Evolutionary conservation across 2,797 vertebrate species (phyloP).

Genomic region (Acanthurus lineatus): DNA sequence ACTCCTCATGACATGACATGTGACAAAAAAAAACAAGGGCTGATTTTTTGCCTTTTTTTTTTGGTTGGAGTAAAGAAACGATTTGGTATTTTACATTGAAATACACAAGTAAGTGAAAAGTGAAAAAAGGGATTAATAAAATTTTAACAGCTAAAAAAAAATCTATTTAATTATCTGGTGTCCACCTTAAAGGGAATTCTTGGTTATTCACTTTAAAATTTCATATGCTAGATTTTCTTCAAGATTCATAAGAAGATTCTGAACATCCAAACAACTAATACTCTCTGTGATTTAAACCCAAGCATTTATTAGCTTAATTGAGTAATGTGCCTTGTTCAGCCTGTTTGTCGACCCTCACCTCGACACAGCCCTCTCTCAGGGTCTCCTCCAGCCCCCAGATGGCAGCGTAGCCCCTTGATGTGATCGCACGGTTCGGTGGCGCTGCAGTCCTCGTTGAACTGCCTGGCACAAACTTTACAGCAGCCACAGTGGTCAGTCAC

Average conservation of each 20-base stretch:
- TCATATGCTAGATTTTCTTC: neutral
- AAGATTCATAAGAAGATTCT: neutral
- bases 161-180: neutral
- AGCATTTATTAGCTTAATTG: neutral
- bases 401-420: constrained; percentile 87
- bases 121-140: neutral
- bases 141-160: too few relatives aligned
- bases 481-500: constrained; percentile 83
- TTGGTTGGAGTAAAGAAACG: too few relatives aligned
- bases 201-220: neutral
- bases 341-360: constrained; percentile 66
- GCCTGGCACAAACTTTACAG: constrained; percentile 85
- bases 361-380: constrained; percentile 82
- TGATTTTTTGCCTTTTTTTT: neutral
- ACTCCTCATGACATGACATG: neutral
- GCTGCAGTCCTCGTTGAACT: constrained; percentile 86
- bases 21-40: neutral
- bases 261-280: neutral
- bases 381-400: constrained; percentile 81
- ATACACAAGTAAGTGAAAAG: neutral
- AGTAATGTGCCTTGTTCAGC: neutral
- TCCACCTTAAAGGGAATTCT: neutral
- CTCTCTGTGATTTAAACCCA: neutral
- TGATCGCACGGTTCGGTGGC: constrained; percentile 82
- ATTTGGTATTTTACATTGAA: neutral